Evolutionary conservation across 2,888 invertebrate species (phyloP), one percentile per base, ranked within the genome.

Genomic region (Rhorus exstirpatorius): DNA sequence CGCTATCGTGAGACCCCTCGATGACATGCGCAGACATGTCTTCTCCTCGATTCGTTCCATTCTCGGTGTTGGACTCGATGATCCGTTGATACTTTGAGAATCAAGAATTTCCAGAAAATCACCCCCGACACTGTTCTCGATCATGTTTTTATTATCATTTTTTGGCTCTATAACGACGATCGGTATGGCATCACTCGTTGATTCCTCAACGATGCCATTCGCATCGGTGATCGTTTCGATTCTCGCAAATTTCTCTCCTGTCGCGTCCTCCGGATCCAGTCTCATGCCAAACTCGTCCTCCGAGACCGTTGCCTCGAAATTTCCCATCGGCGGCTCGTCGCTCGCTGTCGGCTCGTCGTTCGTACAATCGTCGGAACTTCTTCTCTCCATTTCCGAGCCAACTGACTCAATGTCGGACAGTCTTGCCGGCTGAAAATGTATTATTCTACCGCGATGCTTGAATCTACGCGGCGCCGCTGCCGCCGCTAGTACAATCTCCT

Each of bases 401-500:
- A 93, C 93, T 1, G 93, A 93, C 35, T 93, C 93, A 35, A 93
- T 93, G 81, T 93, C 93, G 6, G 93, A 93, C 6, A 93, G 83
- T 74, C 90, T 89, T 0, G 93, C 92, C 1, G 92, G 89, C 63
- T 92, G 92, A 79, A 93, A 93, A 1, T 90, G 88, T 0, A 93
- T 92, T 38, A 92, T 91, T 72, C 92, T 90, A 0, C 92, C 93
- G 8, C 92, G 90, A 77, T 93, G 92, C 75, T 92, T 93, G 81
- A 93, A 92, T 44, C 91, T 88, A 3, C 91, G 89, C 0, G 92
- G 92, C 7, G 92, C 91, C n/a, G 93, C 92, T 1, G 92, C 92
- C 7, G 92, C 91, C n/a, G 93, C 92, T 1, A 92, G 83, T 8
- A 90, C 83, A 35, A 87, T 91, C 55, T 92, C 92, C 68, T 93